Evolutionary conservation across 2,797 vertebrate genomes (phyloP), one percentile per base, ranked within the genome.

Genomic region (Pseudocheirus occidentalis): DNA sequence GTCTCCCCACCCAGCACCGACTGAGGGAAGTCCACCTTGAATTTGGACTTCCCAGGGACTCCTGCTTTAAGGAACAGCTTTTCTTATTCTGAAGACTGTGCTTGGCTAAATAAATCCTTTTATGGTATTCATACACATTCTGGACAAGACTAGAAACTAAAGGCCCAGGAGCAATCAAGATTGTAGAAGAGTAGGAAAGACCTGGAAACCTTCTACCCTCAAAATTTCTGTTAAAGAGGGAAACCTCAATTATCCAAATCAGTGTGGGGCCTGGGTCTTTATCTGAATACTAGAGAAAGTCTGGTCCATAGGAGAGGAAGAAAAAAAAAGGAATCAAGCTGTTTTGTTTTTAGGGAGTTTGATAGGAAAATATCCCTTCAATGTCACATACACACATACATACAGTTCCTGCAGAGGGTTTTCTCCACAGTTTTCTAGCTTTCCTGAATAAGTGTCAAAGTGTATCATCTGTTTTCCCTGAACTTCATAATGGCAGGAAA

Each of bases 91-190:
- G 90, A 92, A 53, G 56, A 59, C 92, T 92, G 34, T 94, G 24
- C 94, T 94, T 94, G 95, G 94, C 94, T 95, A 97, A 97, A 97
- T 96, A 97, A 93, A 91, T 91, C 97, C 97, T 98, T 98, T 96
- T 97, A 97, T 96, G 97, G 98, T 96, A 92, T 92, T 56, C 94
- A 95, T 73, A 58, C 91, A 92, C 31, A 4, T 0, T 0, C 50
- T 46, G 57, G 31, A 87, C 89, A n/a, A 50, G 92, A 93, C 93
- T 92, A 94, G 93, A 93, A 52, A 59, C 57, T 81, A 31, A 31
- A 96, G 94, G 66, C 55, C 92, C 66, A 91, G 91, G 90, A 91
- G 66, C 18, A 4, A 34, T 54, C 90, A n/a, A 87, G 73, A 24
- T 90, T 28, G 46, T 92, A 91, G 90, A 58, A n/a, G 21, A 9